phyloP scores from a whole-genome alignment of 2,113 vertebrate genomes.

The Dryoscopus gambensis region DNA sequence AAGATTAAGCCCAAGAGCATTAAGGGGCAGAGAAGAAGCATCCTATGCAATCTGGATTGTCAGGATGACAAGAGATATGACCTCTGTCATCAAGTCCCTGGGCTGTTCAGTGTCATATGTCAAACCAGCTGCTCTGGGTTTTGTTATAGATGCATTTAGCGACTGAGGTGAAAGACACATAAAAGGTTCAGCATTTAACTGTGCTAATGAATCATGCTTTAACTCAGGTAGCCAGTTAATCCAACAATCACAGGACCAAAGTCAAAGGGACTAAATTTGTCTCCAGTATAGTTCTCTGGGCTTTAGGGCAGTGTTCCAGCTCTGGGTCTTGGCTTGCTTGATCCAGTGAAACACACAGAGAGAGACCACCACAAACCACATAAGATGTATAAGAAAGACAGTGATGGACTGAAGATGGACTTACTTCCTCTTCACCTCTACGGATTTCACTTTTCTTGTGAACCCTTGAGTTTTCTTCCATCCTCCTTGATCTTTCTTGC shows the following conservation, averaged over 20 bases:
- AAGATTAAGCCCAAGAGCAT: neutral
- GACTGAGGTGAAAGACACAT: neutral
- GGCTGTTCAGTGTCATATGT: neutral
- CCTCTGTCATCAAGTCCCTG: neutral
- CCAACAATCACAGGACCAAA: neutral
- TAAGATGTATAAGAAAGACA: neutral
- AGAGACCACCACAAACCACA: neutral
- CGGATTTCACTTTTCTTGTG: neutral
- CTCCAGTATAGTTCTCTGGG: neutral
- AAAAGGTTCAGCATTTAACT: neutral
- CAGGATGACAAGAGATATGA: neutral
- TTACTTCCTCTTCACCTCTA: neutral
- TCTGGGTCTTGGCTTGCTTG: neutral
- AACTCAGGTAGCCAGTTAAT: neutral
- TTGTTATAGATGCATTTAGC: neutral
- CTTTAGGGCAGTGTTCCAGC: neutral
- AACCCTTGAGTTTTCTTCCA: neutral
- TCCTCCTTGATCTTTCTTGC: neutral
- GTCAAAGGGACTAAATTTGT: neutral
- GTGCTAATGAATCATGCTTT: neutral
- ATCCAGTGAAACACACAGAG: neutral
- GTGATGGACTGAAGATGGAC: neutral
- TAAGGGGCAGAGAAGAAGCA: neutral
- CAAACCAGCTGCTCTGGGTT: neutral
- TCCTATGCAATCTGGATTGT: neutral